Evolutionary conservation across 92 coral and sea anemone species (phyloP).

Genomic region (Phymanthus crucifer): DNA sequence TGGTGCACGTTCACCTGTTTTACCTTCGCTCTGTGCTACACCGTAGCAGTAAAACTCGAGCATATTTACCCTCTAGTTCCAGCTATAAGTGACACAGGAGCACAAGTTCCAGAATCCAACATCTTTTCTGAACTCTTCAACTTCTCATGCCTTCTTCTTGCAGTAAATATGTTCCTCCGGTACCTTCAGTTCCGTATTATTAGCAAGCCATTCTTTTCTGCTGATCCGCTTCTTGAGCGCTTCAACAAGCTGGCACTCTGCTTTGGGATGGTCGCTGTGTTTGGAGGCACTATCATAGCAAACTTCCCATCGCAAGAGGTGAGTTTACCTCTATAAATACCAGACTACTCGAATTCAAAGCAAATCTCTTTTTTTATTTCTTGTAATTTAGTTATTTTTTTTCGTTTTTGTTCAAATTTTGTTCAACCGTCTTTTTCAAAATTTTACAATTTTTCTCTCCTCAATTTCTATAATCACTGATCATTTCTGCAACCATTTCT

Average conservation of each 20-base stretch:
- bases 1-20: constrained; percentile 91
- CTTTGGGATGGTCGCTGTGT: constrained; percentile 72
- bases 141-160: constrained; percentile 74
- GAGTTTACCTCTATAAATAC: constrained; percentile 8
- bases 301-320: constrained; percentile 96
- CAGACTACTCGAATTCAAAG: not conserved
- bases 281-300: constrained; percentile 92
- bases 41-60: constrained; percentile 78
- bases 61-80: constrained; percentile 96
- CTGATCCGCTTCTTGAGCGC: constrained; percentile 67
- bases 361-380: too few relatives aligned
- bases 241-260: constrained; percentile 76
- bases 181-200: constrained; percentile 78
- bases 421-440: too few relatives aligned
- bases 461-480: not conserved
- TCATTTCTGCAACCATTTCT: too few relatives aligned
- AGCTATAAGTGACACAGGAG: constrained; percentile 98
- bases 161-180: constrained; percentile 77
- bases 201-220: constrained; percentile 63
- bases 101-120: constrained; percentile 89
- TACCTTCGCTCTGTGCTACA: constrained; percentile 82
- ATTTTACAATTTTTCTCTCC: not conserved
- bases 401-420: too few relatives aligned
- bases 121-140: constrained; percentile 92
- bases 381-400: too few relatives aligned